Evolutionary conservation across 2,797 vertebrate species (phyloP).

Genomic region (Anolis apletophallus): DNA sequence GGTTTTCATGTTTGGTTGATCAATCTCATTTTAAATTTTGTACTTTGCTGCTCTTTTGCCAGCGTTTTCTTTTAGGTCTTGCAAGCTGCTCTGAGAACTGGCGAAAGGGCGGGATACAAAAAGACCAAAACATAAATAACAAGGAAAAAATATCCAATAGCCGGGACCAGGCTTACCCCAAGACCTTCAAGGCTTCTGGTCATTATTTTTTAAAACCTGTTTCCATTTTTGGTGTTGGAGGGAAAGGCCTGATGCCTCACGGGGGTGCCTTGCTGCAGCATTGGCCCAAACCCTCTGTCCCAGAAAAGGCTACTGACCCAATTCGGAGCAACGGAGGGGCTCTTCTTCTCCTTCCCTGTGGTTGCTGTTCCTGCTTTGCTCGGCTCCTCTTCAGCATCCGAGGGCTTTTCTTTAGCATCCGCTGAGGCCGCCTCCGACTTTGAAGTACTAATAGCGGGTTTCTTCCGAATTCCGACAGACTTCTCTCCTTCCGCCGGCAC

Average conservation of each 20-base stretch:
- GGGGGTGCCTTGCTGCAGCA: neutral
- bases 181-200: neutral
- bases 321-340: slow-evolving; percentile 44
- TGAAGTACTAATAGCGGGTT: slow-evolving; percentile 51
- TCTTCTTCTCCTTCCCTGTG: slow-evolving; percentile 37
- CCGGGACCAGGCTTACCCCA: neutral
- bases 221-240: neutral
- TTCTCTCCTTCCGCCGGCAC: slow-evolving; percentile 51
- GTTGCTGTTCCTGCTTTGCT: slow-evolving; percentile 48
- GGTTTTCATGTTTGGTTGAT: too few species aligned
- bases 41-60: too few species aligned
- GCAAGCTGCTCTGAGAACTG: too few species aligned
- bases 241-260: neutral
- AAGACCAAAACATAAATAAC: too few species aligned
- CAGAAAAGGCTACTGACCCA: slow-evolving; percentile 65
- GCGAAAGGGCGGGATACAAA: too few species aligned
- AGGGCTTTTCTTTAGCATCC: slow-evolving; percentile 61
- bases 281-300: neutral
- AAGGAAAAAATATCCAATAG: too few species aligned
- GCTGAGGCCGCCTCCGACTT: slow-evolving; percentile 56
- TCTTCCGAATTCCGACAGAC: slow-evolving; percentile 41
- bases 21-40: too few species aligned
- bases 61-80: too few species aligned
- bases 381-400: slow-evolving; percentile 22
- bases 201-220: neutral